Evolutionary conservation across 1,140 invertebrate species (phyloP), one percentile per base, ranked within the genome.

Genomic region (Rhysida immarginata): DNA sequence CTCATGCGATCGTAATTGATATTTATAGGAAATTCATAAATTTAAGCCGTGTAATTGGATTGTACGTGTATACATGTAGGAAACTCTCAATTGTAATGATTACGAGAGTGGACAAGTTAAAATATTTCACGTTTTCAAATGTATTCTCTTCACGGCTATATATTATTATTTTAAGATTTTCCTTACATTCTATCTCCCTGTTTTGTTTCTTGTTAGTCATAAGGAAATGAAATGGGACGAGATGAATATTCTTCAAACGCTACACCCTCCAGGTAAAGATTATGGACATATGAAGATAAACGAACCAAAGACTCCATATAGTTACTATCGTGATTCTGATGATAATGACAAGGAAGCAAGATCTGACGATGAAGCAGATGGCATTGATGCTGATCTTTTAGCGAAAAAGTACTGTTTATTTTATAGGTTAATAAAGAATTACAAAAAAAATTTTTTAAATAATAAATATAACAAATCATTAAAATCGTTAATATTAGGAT

Each of bases 281-380:
- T 99, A 99, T 74, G 96, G 96, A 11, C 92, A 96, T 66, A 99
- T 99, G 92, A 99, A 99, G 77, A 94, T 98, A 55, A 91, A 96
- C 65, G 95, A 97, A 71, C 91, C 94, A 35, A 91, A 96, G 74
- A 99, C 96, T 11, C 96, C 96, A 1, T 99, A 84, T 66, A 86
- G 82, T 69, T 82, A 86, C 60, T 77, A 77, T 62, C 73, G 77
- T 41, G 78, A 77, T 27, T 61, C 62, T 5, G 72, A 82, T 55
- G 81, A 83, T 55, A 77, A 80, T 27, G 83, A 84, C 57, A 74
- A 67, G n/a, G 79, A 81, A 46, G 74, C 79, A 46, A 64, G 62
- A 16, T 56, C 55, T 63, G 84, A 85, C 68, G 78, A 81, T 58
- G 69, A 63, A 41, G 41, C 35, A 5, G 56, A 61, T 29, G 42